Conservation (phyloP, 1,140 invertebrate species). For the Drosophila rhopaloa region DNA sequence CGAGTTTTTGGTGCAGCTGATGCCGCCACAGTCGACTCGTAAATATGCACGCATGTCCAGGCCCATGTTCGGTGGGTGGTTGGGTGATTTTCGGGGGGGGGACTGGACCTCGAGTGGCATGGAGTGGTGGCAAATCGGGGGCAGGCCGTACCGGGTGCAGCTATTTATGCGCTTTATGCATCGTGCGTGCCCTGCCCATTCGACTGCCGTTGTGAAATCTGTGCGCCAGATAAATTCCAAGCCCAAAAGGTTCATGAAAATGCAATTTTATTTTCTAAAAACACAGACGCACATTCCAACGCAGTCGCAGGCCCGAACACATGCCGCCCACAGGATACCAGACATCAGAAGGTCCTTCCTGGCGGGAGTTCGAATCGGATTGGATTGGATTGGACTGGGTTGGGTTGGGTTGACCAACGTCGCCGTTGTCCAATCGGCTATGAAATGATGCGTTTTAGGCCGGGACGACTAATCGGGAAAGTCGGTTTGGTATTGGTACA, state of each 20-base stretch:
- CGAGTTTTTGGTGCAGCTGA: conserved; percentile 82
- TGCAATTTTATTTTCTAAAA: conserved; percentile 83
- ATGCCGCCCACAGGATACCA: conserved; percentile 41
- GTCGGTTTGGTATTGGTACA: conserved; percentile 46
- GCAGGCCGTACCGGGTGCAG: conserved; percentile 49
- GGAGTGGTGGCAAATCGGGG: no score
- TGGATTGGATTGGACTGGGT: conserved; percentile 10
- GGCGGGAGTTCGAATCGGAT: conserved; percentile 23
- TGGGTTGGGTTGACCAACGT: conserved; percentile 54
- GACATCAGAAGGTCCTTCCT: conserved; percentile 42
- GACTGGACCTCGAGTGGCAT: neutral
- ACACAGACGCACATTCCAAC: conserved; percentile 67
- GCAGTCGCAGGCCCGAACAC: conserved; percentile 11
- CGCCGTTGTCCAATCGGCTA: conserved; percentile 72
- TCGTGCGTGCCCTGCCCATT: conserved; percentile 76
- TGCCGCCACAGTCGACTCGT: conserved; percentile 75
- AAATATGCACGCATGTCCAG: conserved; percentile 81
- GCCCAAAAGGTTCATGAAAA: conserved; percentile 80
- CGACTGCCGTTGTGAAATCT: conserved; percentile 66
- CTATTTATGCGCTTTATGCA: conserved; percentile 81
- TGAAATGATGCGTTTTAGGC: conserved; percentile 72
- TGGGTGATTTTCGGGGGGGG: neutral
- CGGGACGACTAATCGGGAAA: conserved; percentile 69
- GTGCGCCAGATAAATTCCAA: conserved; percentile 77
- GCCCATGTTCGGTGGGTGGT: conserved; percentile 34